Percentiles rank a stretch among this genome's conserved stretches.
Conservation (phyloP, 2,888 invertebrate species). For the Trissolcus brochymenae region DNA sequence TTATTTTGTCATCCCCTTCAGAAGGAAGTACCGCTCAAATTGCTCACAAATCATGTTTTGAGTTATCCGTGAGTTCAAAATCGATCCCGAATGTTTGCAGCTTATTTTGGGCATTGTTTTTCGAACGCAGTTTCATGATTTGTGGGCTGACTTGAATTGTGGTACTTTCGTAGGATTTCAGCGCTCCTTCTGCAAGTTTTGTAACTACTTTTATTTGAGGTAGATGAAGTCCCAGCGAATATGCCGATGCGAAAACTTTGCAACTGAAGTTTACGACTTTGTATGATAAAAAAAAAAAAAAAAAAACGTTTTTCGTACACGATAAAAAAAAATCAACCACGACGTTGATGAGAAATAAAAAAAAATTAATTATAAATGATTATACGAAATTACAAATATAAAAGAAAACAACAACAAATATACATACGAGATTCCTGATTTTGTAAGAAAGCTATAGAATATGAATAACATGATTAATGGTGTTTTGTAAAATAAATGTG, state of each 20-base stretch:
- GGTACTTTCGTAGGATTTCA: slow-evolving; percentile 39
- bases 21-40: too few relatives aligned
- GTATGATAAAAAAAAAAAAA: slow-evolving; percentile 42
- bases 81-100: not conserved
- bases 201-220: slow-evolving; percentile 41
- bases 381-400: slow-evolving; percentile 38
- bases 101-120: too few relatives aligned
- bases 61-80: not conserved
- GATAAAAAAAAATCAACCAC: slow-evolving; percentile 23
- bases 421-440: slow-evolving; percentile 67
- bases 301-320: slow-evolving; percentile 41
- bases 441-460: slow-evolving; percentile 64
- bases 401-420: slow-evolving; percentile 41
- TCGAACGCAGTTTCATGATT: not conserved
- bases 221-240: slow-evolving; percentile 48
- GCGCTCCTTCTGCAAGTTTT: slow-evolving; percentile 40
- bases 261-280: slow-evolving; percentile 41
- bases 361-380: too few relatives aligned
- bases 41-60: too few relatives aligned
- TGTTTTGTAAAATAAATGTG: slow-evolving; percentile 50
- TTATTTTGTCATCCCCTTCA: too few relatives aligned
- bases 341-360: slow-evolving; percentile 41
- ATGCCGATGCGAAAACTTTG: slow-evolving; percentile 52
- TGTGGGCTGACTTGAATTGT: not conserved
- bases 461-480: slow-evolving; percentile 51